Evolutionary conservation across 2,797 vertebrate genomes (phyloP).

Genomic region (Xenentodon cancila): DNA sequence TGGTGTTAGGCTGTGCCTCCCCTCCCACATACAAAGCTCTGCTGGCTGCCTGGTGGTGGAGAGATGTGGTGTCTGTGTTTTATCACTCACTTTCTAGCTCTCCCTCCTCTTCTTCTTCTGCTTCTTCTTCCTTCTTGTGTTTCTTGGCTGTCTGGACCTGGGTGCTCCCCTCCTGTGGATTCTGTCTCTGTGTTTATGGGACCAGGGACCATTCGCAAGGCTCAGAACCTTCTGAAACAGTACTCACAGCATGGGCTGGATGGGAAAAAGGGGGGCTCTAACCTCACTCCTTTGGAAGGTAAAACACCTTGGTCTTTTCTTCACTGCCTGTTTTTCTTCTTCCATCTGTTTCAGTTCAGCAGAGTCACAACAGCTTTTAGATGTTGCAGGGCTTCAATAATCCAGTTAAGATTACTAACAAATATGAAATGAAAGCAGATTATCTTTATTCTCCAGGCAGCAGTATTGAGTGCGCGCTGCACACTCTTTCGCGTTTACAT

Average conservation of each 20-base stretch:
- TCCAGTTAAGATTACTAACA: no score
- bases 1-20: conserved; percentile 45
- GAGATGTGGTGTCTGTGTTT: conserved; percentile 78
- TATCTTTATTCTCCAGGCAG: no score
- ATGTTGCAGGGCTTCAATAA: neutral
- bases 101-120: conserved; percentile 56
- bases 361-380: conserved; percentile 50
- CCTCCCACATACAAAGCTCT: conserved; percentile 20
- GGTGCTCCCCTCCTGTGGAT: conserved; percentile 51
- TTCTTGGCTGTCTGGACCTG: conserved; percentile 64
- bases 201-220: conserved; percentile 99
- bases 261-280: conserved; percentile 99
- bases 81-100: conserved; percentile 88
- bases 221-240: conserved; percentile 99
- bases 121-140: conserved; percentile 17
- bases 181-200: conserved; percentile 79
- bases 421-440: no score
- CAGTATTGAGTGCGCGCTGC: no score
- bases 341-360: conserved; percentile 17
- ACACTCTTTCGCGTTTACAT: no score
- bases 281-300: conserved; percentile 99
- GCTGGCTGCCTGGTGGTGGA: conserved; percentile 72
- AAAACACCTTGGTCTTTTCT: conserved; percentile 77
- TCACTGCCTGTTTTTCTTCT: conserved; percentile 28
- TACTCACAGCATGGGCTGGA: conserved; percentile 99